Evolutionary conservation across 2,797 vertebrate genomes (phyloP).

Genomic region (Choloepus didactylus): DNA sequence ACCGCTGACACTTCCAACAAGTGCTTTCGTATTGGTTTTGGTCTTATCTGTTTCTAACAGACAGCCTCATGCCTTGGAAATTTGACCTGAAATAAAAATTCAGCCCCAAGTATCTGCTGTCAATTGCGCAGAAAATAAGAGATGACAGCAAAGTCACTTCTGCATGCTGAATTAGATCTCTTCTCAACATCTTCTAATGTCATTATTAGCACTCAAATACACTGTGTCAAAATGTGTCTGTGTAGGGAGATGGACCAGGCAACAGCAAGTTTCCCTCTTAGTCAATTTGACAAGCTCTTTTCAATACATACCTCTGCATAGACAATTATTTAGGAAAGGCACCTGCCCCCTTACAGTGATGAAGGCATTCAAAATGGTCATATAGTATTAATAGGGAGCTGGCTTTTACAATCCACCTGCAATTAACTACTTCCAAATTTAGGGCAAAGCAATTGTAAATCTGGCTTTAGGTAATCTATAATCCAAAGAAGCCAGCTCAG

Average conservation of each 20-base stretch:
- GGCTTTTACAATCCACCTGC: not conserved
- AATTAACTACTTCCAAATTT: constrained; percentile 25
- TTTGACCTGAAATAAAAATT: constrained; percentile 91
- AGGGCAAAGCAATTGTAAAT: not conserved
- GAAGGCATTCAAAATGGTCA: constrained; percentile 43
- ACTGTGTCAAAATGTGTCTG: constrained; percentile 90
- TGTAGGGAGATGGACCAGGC: constrained; percentile 87
- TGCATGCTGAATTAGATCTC: constrained; percentile 92
- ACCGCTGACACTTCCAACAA: constrained; percentile 88
- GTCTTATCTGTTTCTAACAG: constrained; percentile 91
- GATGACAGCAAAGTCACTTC: constrained; percentile 91
- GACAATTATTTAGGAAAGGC: constrained; percentile 65
- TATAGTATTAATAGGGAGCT: not conserved
- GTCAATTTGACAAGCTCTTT: constrained; percentile 87
- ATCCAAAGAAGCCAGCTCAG: not conserved
- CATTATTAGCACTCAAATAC: constrained; percentile 93
- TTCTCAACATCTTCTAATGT: constrained; percentile 92
- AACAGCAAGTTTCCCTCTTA: constrained; percentile 86
- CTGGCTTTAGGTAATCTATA: not conserved
- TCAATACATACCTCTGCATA: constrained; percentile 83
- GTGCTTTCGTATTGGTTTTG: constrained; percentile 87
- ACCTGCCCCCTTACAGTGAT: constrained; percentile 65
- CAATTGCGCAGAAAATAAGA: constrained; percentile 92
- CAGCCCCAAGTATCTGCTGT: constrained; percentile 91
- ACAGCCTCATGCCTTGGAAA: constrained; percentile 88